Evolutionary conservation across 2,797 vertebrate genomes (phyloP).

Genomic region (Saguinus oedipus): DNA sequence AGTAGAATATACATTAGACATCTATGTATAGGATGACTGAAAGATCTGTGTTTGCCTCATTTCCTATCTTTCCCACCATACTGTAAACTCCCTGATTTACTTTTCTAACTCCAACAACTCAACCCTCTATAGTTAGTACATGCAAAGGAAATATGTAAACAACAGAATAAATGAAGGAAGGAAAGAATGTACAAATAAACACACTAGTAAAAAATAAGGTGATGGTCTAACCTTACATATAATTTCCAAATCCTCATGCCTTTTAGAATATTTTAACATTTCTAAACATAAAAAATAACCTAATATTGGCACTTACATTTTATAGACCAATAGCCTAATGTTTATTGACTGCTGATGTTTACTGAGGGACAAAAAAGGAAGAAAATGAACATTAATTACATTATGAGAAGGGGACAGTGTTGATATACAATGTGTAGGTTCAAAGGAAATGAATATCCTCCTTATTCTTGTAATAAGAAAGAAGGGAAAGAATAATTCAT

Average conservation of each 20-base stretch:
- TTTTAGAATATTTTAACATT: constrained; percentile 2
- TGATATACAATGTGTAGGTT: background rate
- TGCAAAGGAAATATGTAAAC: background rate
- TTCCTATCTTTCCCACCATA: background rate
- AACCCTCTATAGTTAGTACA: background rate
- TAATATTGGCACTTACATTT: background rate
- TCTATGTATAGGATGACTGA: background rate
- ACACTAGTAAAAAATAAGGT: background rate
- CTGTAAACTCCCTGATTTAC: background rate
- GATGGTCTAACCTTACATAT: background rate
- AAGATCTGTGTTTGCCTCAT: background rate
- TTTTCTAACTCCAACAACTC: background rate
- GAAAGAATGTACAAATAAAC: background rate
- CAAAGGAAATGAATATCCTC: background rate
- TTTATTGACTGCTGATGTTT: background rate
- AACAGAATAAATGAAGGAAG: background rate
- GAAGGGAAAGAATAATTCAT: background rate
- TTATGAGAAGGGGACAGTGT: background rate
- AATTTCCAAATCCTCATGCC: background rate
- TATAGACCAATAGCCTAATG: background rate
- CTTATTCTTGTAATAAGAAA: background rate
- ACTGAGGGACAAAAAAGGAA: background rate
- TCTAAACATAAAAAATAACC: constrained; percentile 24
- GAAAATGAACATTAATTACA: background rate
- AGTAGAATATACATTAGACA: background rate